Evolutionary conservation across 1,140 invertebrate species (phyloP).

Genomic region (Drosophila biarmipes): DNA sequence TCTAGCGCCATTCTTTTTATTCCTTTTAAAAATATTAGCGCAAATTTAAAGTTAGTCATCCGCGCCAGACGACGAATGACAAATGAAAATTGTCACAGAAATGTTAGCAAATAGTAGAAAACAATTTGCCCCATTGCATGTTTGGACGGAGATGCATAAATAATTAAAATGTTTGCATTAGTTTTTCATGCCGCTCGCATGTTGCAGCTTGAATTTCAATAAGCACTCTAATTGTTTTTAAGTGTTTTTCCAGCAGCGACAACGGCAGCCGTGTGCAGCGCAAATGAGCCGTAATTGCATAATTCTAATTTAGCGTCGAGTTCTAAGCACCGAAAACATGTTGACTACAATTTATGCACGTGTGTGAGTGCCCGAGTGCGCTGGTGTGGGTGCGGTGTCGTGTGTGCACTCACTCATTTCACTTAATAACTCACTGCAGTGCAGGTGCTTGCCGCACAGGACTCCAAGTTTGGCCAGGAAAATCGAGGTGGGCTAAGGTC

Average conservation of each 20-base stretch:
- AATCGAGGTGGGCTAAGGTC: constrained; percentile 8
- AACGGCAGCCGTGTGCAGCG: constrained; percentile 38
- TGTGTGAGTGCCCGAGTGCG: constrained; percentile 9
- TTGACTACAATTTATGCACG: constrained; percentile 65
- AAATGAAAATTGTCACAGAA: constrained; percentile 8
- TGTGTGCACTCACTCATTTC: constrained; percentile 34
- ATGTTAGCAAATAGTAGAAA: constrained; percentile 29
- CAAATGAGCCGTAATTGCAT: constrained; percentile 83
- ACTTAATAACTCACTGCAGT: constrained; percentile 43
- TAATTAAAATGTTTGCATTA: constrained; percentile 74
- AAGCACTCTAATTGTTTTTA: constrained; percentile 83
- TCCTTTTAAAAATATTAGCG: background rate
- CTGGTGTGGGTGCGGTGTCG: background rate
- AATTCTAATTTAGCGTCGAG: constrained; percentile 79
- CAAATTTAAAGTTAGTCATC: background rate
- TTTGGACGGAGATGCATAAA: constrained; percentile 58
- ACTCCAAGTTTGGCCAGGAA: constrained; percentile 24
- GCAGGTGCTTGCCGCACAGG: constrained; percentile 19
- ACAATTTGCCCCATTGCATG: constrained; percentile 68
- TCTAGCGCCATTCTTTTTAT: too few species aligned
- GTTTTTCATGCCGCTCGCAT: constrained; percentile 63
- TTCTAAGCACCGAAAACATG: constrained; percentile 72
- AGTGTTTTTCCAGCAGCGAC: constrained; percentile 70
- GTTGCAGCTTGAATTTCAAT: constrained; percentile 76
- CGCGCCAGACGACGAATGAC: background rate